Evolutionary conservation across 37 sponge, comb jelly and placozoan genomes (phyloP).

Genomic region (Hexactinellida sp.): DNA sequence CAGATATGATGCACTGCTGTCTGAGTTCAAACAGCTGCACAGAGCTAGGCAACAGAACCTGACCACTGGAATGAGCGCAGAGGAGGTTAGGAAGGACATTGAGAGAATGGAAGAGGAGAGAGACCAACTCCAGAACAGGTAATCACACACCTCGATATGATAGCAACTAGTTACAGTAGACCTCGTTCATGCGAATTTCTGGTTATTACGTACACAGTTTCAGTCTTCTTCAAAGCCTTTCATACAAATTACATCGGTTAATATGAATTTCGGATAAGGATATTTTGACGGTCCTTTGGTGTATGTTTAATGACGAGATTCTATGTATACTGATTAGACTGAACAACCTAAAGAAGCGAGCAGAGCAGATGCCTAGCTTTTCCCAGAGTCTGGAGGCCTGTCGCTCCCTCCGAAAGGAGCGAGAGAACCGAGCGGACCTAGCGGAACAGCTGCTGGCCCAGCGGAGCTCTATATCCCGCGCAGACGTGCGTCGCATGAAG

Average conservation of each 20-base stretch:
- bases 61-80: conserved; percentile 57
- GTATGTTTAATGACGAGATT: not conserved
- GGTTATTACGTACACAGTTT: too few relatives aligned
- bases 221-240: too few relatives aligned
- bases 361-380: conserved; percentile 30
- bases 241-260: too few relatives aligned
- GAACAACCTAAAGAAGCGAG: conserved; percentile 48
- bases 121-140: conserved; percentile 50
- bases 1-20: conserved; percentile 53
- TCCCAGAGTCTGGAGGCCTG: conserved; percentile 53
- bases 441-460: conserved; percentile 44
- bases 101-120: conserved; percentile 94
- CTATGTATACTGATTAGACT: conserved; percentile 35
- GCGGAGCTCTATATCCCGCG: conserved; percentile 54
- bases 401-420: conserved; percentile 43
- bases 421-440: conserved; percentile 32
- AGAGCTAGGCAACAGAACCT: conserved; percentile 61
- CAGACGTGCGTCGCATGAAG: conserved; percentile 43
- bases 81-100: conserved; percentile 83
- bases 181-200: too few relatives aligned
- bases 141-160: not conserved
- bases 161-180: not conserved
- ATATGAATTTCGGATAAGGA: too few relatives aligned
- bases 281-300: too few relatives aligned
- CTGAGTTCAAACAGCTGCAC: conserved; percentile 88